These are phyloP conservation scores for Rhimphoctona megacephalus DNA, from an alignment of 2,888 invertebrate species.

Conservation along the genomic window DNA sequence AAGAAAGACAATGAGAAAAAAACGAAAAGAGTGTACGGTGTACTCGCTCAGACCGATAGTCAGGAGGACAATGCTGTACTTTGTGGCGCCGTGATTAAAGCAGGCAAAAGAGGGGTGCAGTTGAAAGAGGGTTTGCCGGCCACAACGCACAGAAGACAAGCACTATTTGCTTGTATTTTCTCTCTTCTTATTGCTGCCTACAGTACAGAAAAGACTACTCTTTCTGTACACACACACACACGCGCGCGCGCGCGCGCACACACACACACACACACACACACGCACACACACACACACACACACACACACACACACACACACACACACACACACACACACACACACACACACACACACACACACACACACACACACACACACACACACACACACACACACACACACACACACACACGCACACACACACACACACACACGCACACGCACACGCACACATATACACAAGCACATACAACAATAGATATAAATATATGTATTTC, in stretches of 20 bases:
- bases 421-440: no score
- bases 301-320: no score
- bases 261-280: no score
- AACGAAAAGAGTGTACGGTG: slow-evolving; percentile 6
- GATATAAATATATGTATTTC: neutral
- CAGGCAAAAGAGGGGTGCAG: slow-evolving; percentile 58
- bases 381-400: no score
- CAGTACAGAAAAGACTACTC: slow-evolving; percentile 53
- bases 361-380: no score
- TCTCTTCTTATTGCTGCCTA: slow-evolving; percentile 24
- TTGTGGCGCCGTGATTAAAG: slow-evolving; percentile 80
- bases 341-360: no score
- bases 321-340: no score
- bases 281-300: neutral
- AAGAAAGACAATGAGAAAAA: slow-evolving; percentile 22
- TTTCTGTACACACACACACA: slow-evolving; percentile 21
- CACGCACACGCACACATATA: slow-evolving; percentile 1
- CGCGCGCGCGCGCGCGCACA: no score
- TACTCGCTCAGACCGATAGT: slow-evolving; percentile 80
- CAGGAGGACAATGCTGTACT: slow-evolving; percentile 80
- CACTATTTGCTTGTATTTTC: slow-evolving; percentile 33
- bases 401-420: no score
- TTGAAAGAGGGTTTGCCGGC: slow-evolving; percentile 54
- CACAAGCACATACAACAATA: neutral
- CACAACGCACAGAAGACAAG: slow-evolving; percentile 59